These are phyloP conservation scores for Diplazon laetatorius DNA, from an alignment of 2,888 invertebrate genomes.

Conservation along the genomic window DNA sequence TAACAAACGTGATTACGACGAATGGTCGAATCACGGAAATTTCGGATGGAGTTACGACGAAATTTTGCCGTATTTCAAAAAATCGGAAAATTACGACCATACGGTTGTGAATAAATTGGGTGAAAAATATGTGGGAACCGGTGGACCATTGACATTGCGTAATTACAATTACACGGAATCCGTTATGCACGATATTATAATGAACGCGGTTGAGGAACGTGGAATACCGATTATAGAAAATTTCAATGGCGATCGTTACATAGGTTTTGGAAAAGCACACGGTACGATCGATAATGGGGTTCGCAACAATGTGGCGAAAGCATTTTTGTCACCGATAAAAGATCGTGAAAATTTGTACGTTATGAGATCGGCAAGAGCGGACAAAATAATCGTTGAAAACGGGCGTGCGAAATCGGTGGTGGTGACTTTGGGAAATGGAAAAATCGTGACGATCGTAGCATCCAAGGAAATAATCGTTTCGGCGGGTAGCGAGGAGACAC, in stretches of 20 bases:
- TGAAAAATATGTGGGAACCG: conserved; percentile 78
- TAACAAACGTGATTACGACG: conserved; percentile 86
- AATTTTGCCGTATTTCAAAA: conserved; percentile 80
- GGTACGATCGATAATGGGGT: conserved; percentile 82
- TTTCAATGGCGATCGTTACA: conserved; percentile 81
- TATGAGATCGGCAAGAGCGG: conserved; percentile 84
- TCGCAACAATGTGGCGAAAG: conserved; percentile 82
- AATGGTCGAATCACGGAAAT: conserved; percentile 86
- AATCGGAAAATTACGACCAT: conserved; percentile 71
- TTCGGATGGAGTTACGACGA: conserved; percentile 85
- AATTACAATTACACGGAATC: conserved; percentile 77
- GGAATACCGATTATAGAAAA: conserved; percentile 80
- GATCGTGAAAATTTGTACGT: conserved; percentile 85
- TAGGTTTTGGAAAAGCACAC: conserved; percentile 83
- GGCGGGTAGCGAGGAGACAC: conserved; percentile 87
- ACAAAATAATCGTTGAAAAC: conserved; percentile 84
- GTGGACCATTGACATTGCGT: conserved; percentile 83
- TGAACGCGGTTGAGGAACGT: conserved; percentile 82
- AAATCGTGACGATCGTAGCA: conserved; percentile 78
- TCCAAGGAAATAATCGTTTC: conserved; percentile 87
- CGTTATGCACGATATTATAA: conserved; percentile 80
- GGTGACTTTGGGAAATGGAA: conserved; percentile 78
- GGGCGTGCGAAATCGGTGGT: conserved; percentile 82
- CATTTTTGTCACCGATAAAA: conserved; percentile 82
- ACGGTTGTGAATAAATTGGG: conserved; percentile 77